A percentile compares a stretch with the other conserved stretches of the same genome.
Conservation (phyloP, 2,113 vertebrate genomes). For the Neoarius graeffei region DNA sequence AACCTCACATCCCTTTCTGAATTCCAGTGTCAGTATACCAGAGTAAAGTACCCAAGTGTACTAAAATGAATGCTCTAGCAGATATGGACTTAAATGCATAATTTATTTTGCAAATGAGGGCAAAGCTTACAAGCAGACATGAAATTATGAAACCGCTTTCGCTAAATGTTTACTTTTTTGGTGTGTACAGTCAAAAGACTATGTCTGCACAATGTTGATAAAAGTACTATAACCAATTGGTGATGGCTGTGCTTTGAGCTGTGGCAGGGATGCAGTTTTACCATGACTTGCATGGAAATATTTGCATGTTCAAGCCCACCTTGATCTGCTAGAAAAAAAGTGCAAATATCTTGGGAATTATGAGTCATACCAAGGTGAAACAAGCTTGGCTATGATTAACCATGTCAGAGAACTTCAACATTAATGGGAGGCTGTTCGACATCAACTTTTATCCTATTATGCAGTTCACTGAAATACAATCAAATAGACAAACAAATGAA, state of each 20-base stretch:
- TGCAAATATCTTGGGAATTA: background rate
- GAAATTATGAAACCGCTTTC: background rate
- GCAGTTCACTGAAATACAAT: background rate
- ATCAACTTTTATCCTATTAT: background rate
- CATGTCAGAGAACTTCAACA: background rate
- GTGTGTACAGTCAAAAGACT: background rate
- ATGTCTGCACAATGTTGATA: slow-evolving; percentile 10
- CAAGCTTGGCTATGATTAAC: background rate
- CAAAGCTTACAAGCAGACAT: background rate
- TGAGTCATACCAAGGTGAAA: background rate
- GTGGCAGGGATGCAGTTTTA: background rate
- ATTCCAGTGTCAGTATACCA: background rate
- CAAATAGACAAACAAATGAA: background rate
- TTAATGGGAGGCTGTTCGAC: background rate
- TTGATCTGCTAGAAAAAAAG: background rate
- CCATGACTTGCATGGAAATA: background rate
- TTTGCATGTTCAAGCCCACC: background rate
- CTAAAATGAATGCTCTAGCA: background rate
- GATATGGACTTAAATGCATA: background rate
- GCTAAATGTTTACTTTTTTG: background rate
- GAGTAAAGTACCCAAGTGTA: background rate
- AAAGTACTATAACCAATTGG: background rate
- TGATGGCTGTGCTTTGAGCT: background rate
- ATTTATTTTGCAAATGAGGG: background rate
- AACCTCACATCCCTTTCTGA: background rate